Evolutionary conservation across 2,113 vertebrate genomes (phyloP).

Genomic region (Catagonus wagneri): DNA sequence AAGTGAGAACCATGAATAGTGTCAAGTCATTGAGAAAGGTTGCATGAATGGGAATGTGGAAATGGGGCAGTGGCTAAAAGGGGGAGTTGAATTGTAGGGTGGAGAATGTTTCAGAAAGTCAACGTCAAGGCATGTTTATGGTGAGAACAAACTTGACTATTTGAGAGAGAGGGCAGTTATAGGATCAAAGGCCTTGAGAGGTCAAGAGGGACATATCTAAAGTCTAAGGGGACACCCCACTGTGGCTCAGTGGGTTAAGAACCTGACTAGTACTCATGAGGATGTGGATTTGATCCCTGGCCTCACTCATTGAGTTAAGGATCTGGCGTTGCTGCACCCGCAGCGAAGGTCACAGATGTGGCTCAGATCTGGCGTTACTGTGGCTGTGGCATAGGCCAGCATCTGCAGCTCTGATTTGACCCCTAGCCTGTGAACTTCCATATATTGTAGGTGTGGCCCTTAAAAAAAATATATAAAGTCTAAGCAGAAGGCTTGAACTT

Average conservation of each 20-base stretch:
- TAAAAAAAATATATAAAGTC: no score
- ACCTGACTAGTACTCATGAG: no score
- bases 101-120: neutral
- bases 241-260: no score
- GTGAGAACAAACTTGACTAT: neutral
- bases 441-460: no score
- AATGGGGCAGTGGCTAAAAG: neutral
- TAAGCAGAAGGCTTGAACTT: neutral
- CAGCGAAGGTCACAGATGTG: no score
- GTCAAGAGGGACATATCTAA: neutral
- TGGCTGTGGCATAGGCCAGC: no score
- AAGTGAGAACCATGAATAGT: neutral
- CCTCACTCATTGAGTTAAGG: no score
- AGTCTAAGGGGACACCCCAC: neutral
- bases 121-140: neutral
- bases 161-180: neutral
- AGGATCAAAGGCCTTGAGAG: neutral
- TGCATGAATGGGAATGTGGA: fast-evolving
- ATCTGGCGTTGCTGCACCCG: no score
- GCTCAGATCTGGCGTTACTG: no score
- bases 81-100: neutral
- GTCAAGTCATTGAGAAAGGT: neutral
- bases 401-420: no score
- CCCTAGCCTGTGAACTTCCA: no score
- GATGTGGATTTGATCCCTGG: no score